A percentile compares a stretch with the other conserved stretches of the same genome.
These are phyloP conservation scores for Amblyopsis hoosieri DNA, from an alignment of 2,797 vertebrate genomes.

Conservation along the genomic window DNA sequence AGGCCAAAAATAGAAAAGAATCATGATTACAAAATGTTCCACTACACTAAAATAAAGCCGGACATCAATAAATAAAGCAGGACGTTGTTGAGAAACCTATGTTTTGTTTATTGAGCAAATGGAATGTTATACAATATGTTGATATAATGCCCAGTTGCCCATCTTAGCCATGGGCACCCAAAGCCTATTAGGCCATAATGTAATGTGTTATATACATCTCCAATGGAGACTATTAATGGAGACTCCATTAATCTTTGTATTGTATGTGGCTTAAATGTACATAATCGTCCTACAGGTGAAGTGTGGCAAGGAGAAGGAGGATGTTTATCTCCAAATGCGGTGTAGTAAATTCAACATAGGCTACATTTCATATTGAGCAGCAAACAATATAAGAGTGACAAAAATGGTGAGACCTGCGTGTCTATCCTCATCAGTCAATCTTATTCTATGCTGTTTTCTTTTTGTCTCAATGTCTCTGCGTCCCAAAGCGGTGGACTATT, in stretches of 20 bases:
- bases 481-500: constrained; percentile 12
- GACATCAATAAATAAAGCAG: constrained; percentile 22
- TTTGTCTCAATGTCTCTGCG: not conserved
- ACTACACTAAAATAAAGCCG: constrained; percentile 39
- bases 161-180: no score
- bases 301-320: constrained; percentile 1
- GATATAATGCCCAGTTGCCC: no score
- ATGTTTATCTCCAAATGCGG: constrained; percentile 23
- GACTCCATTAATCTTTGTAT: no score
- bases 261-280: no score
- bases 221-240: no score
- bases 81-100: constrained; percentile 28
- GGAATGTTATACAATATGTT: no score
- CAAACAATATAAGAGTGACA: not conserved
- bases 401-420: constrained; percentile 16
- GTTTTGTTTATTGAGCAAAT: constrained; percentile 19
- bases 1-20: constrained; percentile 61
- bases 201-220: no score
- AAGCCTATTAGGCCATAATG: no score
- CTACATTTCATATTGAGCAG: constrained; percentile 14
- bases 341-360: constrained; percentile 9
- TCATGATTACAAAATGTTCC: constrained; percentile 34
- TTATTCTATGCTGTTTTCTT: not conserved
- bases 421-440: not conserved
- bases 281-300: constrained; percentile 6